Evolutionary conservation across 2,888 invertebrate species (phyloP), one percentile per base, ranked within the genome.

Genomic region (Dryomyza anilis): DNA sequence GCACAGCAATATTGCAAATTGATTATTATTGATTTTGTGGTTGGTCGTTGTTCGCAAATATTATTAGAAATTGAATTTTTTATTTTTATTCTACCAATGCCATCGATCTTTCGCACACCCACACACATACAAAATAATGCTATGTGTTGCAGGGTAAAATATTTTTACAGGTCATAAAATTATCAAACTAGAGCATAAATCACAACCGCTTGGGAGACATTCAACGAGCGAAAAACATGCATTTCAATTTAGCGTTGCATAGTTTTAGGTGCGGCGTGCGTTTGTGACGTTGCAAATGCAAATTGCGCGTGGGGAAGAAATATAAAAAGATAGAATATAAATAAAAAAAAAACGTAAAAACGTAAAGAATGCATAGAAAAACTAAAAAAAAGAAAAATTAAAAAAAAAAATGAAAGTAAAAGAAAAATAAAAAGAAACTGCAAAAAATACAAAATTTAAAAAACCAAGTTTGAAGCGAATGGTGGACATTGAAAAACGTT

Each of bases 221-320:
- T 56, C 30, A 48, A 8, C 10, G 27, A 29, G 29, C 8, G 16
- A 14, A 16, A 64, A 57, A 57, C 61, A 57, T 50, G 61, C 39
- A 57, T 56, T 29, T 52, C 52, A 56, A 45, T 61, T 61, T 48
- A 16, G 25, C 57, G 23, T 43, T 50, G 56, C 57, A 50, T 65
- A 65, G 56, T 65, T 61, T 64, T 59, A 64, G 64, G 64, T 56
- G 39, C 58, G 61, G 45, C 33, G 56, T 45, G 12, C 14, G 23
- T 23, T 48, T 19, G 25, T 23, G 25, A 48, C 21, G n/a, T 12
- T 48, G 25, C 23, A 25, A 25, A 48, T 48, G 7, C 23, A 39
- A 39, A 39, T 39, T 39, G 14, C 16, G 3, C 3, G 10, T 2
- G 25, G 21, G 12, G 23, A 48, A 46, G 46, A 12, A 10, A 46